Evolutionary conservation across 2,888 invertebrate genomes (phyloP).

Genomic region (Agelastica alni): DNA sequence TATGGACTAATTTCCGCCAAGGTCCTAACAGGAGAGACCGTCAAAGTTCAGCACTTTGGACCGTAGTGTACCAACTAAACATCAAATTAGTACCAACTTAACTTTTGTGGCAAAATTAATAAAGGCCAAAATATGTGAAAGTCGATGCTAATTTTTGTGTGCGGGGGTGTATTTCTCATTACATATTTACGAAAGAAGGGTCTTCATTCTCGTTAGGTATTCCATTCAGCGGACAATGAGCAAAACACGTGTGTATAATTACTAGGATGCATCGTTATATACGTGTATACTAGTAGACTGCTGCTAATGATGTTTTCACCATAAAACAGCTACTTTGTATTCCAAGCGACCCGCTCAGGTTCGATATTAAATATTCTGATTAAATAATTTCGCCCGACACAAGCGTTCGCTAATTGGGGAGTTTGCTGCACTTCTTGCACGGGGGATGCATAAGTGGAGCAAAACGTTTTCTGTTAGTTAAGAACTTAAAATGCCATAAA

Average conservation of each 20-base stretch:
- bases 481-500: no score
- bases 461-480: slow-evolving; percentile 2
- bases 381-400: slow-evolving; percentile 31
- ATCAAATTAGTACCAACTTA: no score
- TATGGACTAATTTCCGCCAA: no score
- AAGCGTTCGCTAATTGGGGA: slow-evolving; percentile 27
- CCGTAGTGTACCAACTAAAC: no score
- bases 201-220: no score
- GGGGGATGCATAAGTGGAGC: slow-evolving; percentile 11
- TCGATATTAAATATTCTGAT: slow-evolving; percentile 36
- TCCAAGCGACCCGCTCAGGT: slow-evolving; percentile 14
- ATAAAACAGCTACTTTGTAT: slow-evolving; percentile 36
- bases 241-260: slow-evolving; percentile 48
- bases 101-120: no score
- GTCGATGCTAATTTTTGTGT: no score
- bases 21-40: no score
- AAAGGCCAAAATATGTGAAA: no score
- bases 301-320: slow-evolving; percentile 40
- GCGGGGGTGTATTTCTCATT: no score
- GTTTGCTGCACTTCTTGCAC: slow-evolving; percentile 24
- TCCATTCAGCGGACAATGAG: slow-evolving; percentile 41
- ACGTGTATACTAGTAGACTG: slow-evolving; percentile 35
- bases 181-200: no score
- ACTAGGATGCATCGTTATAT: slow-evolving; percentile 36
- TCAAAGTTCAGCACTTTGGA: no score